phyloP scores from a whole-genome alignment of 1,140 invertebrate genomes.

The Anastatus disparis region DNA sequence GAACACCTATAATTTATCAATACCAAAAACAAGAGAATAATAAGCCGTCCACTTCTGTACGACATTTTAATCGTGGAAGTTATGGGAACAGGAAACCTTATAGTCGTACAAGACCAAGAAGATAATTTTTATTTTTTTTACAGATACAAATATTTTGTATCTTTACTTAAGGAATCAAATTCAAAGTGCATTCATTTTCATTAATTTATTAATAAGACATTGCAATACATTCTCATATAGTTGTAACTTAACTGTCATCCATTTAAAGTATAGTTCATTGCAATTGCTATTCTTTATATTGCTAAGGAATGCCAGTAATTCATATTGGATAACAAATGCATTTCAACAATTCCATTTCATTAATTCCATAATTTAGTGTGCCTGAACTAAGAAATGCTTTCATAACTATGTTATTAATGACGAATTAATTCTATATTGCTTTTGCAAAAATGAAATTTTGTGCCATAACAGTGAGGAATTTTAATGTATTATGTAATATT shows the following conservation, averaged over 20 bases:
- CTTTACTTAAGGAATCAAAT: conserved; percentile 11
- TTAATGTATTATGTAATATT: conserved; percentile 13
- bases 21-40: conserved; percentile 69
- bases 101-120: conserved; percentile 59
- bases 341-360: conserved; percentile 33
- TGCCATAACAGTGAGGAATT: conserved; percentile 21
- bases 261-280: conserved; percentile 32
- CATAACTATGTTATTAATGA: neutral
- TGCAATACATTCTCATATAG: conserved; percentile 9
- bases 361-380: conserved; percentile 19
- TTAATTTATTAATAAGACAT: conserved; percentile 29
- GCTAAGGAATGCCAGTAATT: conserved; percentile 10
- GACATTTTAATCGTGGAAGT: conserved; percentile 52
- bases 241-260: neutral
- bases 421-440: neutral
- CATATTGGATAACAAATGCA: conserved; percentile 29
- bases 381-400: neutral
- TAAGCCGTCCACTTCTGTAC: conserved; percentile 63
- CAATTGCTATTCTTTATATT: conserved; percentile 47
- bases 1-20: conserved; percentile 75
- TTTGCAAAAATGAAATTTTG: conserved; percentile 14
- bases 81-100: conserved; percentile 62
- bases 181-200: conserved; percentile 28
- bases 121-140: conserved; percentile 56
- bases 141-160: conserved; percentile 29